Evolutionary conservation across 2,113 vertebrate species (phyloP).

Genomic region (Elephas maximus): DNA sequence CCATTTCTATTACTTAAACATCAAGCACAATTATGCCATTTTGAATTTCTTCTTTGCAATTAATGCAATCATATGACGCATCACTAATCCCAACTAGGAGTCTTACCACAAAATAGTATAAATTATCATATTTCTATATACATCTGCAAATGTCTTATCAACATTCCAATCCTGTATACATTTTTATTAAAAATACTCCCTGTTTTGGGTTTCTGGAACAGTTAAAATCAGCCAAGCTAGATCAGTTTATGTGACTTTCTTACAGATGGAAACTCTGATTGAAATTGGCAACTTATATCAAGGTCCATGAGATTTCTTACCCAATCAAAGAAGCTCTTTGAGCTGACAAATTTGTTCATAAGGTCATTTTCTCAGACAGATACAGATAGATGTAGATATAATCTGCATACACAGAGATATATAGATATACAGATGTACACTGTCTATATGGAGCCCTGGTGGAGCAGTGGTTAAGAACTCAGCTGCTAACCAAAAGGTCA

Average conservation of each 20-base stretch:
- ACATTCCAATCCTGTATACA: slow-evolving; percentile 74
- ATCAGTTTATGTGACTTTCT: slow-evolving; percentile 21
- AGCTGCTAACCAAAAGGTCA: too few species aligned
- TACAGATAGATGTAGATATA: neutral
- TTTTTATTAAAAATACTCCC: slow-evolving; percentile 70
- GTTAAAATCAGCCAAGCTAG: slow-evolving; percentile 44
- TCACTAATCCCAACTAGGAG: slow-evolving; percentile 80
- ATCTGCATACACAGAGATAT: neutral
- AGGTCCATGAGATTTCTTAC: slow-evolving; percentile 5
- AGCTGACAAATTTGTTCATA: neutral
- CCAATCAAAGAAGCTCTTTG: slow-evolving; percentile 12
- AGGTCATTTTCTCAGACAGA: neutral
- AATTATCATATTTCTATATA: slow-evolving; percentile 85
- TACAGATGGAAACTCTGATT: slow-evolving; percentile 56
- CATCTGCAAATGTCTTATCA: slow-evolving; percentile 83
- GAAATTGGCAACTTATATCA: slow-evolving; percentile 54
- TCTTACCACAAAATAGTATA: slow-evolving; percentile 81
- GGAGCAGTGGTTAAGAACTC: too few species aligned
- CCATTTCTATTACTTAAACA: slow-evolving; percentile 82
- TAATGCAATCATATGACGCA: slow-evolving; percentile 83
- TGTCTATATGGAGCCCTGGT: too few species aligned
- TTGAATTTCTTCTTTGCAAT: slow-evolving; percentile 81
- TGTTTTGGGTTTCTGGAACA: slow-evolving; percentile 53
- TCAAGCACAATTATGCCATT: slow-evolving; percentile 82
- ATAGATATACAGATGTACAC: neutral